Evolutionary conservation across 2,888 invertebrate species (phyloP), one percentile per base, ranked within the genome.

Genomic region (Druceiella hillmani): DNA sequence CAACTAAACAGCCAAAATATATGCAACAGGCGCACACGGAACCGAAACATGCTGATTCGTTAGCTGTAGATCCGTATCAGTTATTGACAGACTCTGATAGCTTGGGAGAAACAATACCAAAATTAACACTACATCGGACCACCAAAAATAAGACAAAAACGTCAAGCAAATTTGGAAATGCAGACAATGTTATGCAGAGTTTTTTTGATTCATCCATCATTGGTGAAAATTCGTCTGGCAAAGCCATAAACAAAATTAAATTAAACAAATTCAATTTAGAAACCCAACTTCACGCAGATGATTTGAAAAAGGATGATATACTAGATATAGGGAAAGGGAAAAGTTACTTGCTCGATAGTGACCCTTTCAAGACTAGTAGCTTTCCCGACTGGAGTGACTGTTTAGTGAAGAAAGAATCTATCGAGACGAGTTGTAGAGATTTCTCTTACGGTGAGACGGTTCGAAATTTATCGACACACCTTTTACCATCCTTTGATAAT

Each of bases 401-500:
- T 9, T 4, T 3, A 11, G 4, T n/a, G 10, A 25, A 25, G 9
- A 12, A 4, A 4, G 25, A 25, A n/a, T 11, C n/a, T 12, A 9
- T 25, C 25, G 27, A 27, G 15, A 15, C 9, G 0, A 63, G 64
- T 34, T 41, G 64, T 2, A 59, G 58, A 32, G 66, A 67, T 42
- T 66, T 66, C 42, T 61, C 62, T 0, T 67, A 61, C 34, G 62
- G 62, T 1, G 67, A 66, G 38, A 59, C 56, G 14, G 46, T 61
- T 0, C 56, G 53, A 34, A 60, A 60, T 36, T 42, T 62, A 17
- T 50, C 57, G 0, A 48, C 58, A 0, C 50, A 52, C 16, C 51
- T 58, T 25, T 40, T 61, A 9, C 58, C 59, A 1, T 46, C 52
- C 0, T 36, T 63, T 13, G 63, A 65, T 35, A 49, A 58, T 2